Evolutionary conservation across 2,888 invertebrate species (phyloP), one percentile per base, ranked within the genome.

Genomic region (Lochmaea crataegi): DNA sequence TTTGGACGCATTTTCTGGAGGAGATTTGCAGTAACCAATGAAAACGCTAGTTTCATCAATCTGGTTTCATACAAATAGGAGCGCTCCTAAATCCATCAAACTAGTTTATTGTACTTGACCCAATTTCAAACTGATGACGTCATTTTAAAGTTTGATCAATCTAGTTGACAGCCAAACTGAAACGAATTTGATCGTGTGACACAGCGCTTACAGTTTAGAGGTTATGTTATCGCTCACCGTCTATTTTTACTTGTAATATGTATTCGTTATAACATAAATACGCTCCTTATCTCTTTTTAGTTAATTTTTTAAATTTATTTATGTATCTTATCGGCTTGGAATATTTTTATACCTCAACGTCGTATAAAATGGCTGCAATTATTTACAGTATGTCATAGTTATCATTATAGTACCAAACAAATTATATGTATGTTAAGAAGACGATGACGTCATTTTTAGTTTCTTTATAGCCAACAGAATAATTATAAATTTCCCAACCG

Each of bases 281-380:
- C 18, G 32, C 16, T 65, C 63, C 32, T 69, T 73, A 73, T 70
- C 69, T 53, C 45, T 65, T 63, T 65, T 65, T 18, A 73, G 69
- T 53, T 65, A 65, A 68, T 68, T 73, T 65, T 66, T 53, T 69
- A 53, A 53, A 69, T 70, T 70, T 69, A 73, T 73, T 73, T 69
- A 61, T 61, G 48, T 73, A 73, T 70, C 73, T 73, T 73, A 73
- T 73, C 73, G 22, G 45, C 58, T 58, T 16, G 58, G 42, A 65
- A 71, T 66, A 58, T 58, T 61, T 68, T 72, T 73, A 38, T 45
- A 73, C 69, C 56, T 69, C 14, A 32, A 45, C 60, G 45, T 69
- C 53, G 69, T 51, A 70, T 73, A 58, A 2, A 9, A 58, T 14
- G 3, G 45, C 58, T 14, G 14, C 18, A 53, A 53, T 53, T 53